Conservation (phyloP, 1,140 invertebrate species). For the Drosophila parabipectinata region DNA sequence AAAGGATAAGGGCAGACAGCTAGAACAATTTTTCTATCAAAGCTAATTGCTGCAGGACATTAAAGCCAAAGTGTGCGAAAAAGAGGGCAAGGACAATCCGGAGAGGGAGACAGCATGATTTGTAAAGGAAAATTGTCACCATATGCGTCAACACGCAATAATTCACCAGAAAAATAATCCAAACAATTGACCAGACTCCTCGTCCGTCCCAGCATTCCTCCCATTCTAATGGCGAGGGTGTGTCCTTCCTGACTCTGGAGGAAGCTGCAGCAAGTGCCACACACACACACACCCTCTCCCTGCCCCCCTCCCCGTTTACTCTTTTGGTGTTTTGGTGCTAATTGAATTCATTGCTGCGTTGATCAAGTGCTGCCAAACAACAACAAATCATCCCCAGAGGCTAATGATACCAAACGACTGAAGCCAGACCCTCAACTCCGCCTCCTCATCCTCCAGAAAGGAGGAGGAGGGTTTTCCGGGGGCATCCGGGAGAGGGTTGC, state of each 20-base stretch:
- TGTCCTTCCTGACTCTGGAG: slow-evolving; percentile 42
- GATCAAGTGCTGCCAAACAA: slow-evolving; percentile 83
- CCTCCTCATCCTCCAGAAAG: no score
- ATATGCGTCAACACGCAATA: slow-evolving; percentile 84
- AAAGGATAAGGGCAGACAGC: slow-evolving; percentile 54
- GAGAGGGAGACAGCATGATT: slow-evolving; percentile 31
- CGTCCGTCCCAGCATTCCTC: slow-evolving; percentile 29
- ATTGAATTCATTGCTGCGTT: slow-evolving; percentile 83
- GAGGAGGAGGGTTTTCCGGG: no score
- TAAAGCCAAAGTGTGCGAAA: slow-evolving; percentile 6
- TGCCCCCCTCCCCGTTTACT: slow-evolving; percentile 8
- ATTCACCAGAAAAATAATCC: slow-evolving; percentile 84
- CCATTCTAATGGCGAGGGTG: slow-evolving; percentile 72
- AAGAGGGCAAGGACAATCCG: neutral
- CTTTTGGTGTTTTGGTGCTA: slow-evolving; percentile 80
- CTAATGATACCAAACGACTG: slow-evolving; percentile 78
- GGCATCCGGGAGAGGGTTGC: slow-evolving; percentile 11
- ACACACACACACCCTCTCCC: neutral
- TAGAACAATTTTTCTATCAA: slow-evolving; percentile 75
- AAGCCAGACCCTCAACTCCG: slow-evolving; percentile 14
- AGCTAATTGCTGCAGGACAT: slow-evolving; percentile 68
- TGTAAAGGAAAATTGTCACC: slow-evolving; percentile 80
- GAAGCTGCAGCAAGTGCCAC: slow-evolving; percentile 67
- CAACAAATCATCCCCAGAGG: slow-evolving; percentile 81
- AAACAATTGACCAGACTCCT: slow-evolving; percentile 81